These are phyloP conservation scores for Siphlonurus alternatus DNA, from an alignment of 2,888 invertebrate species.

Conservation along the genomic window DNA sequence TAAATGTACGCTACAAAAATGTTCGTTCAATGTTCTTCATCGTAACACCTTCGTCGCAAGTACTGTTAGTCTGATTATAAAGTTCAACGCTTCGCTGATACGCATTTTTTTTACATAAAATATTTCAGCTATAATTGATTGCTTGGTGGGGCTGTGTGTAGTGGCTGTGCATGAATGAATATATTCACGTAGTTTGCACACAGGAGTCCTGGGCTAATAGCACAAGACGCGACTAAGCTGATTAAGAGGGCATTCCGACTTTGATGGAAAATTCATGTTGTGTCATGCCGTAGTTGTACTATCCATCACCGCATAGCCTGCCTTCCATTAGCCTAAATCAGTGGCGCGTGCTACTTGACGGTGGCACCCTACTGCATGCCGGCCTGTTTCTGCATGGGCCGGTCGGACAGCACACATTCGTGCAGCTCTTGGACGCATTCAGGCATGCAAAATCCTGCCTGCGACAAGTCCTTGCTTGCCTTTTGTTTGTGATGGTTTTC, in stretches of 20 bases:
- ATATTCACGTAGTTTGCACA: too few species aligned
- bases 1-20: too few species aligned
- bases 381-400: too few species aligned
- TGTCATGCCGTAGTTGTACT: background rate
- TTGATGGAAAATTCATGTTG: slow-evolving; percentile 3
- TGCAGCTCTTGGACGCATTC: background rate
- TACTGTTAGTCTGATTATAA: too few species aligned
- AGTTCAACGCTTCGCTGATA: too few species aligned
- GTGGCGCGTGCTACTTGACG: background rate
- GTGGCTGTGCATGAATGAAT: too few species aligned
- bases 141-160: too few species aligned
- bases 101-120: too few species aligned
- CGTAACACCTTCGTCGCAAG: too few species aligned
- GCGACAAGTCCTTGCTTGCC: background rate
- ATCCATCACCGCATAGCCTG: background rate
- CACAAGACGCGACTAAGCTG: slow-evolving; percentile 8
- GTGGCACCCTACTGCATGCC: too few species aligned
- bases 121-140: too few species aligned
- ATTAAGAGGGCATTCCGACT: slow-evolving; percentile 3
- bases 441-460: background rate
- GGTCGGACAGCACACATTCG: background rate
- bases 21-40: too few species aligned
- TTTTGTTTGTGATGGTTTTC: background rate
- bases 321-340: background rate
- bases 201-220: background rate